A percentile compares a stretch with the other conserved stretches of the same genome.
Evolutionary conservation across 2,888 invertebrate genomes (phyloP).

Genomic region (Noctua pronuba): DNA sequence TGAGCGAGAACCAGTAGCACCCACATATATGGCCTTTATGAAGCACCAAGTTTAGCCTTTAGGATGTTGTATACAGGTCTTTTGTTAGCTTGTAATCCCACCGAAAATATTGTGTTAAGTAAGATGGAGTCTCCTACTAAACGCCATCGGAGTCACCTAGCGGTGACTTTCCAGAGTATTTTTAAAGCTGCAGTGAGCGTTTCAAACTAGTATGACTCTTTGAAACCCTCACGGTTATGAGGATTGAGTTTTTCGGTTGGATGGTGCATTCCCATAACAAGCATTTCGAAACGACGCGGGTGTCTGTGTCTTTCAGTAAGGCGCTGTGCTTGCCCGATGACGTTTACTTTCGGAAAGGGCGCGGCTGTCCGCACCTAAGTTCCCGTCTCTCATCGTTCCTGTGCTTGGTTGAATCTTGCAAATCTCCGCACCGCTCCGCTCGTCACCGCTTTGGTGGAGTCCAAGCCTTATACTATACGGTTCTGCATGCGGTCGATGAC

Average conservation of each 20-base stretch:
- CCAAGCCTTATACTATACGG: not conserved
- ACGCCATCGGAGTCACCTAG: not conserved
- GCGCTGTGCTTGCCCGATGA: not conserved
- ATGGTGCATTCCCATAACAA: not conserved
- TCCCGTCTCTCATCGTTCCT: not conserved
- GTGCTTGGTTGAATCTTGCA: not conserved
- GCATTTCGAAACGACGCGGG: not conserved
- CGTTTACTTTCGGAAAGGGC: not conserved
- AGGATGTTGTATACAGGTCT: conserved; percentile 18
- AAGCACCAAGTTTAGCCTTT: conserved; percentile 51
- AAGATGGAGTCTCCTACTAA: not conserved
- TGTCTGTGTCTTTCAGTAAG: not conserved
- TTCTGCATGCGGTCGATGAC: not conserved
- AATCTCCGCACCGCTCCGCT: not conserved
- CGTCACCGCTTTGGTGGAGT: not conserved
- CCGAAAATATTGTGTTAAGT: conserved; percentile 4
- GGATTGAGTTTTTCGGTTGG: not conserved
- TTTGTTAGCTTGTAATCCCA: conserved; percentile 21
- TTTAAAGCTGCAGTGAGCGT: not conserved
- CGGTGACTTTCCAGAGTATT: not conserved
- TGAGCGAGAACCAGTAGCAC: conserved; percentile 2
- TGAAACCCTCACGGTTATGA: not conserved
- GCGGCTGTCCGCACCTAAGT: not conserved
- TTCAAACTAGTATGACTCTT: not conserved
- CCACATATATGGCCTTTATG: conserved; percentile 42